Base-by-base conservation (phyloP, 2,113 vertebrate species). In the Actenoides lindsayi region DNA sequence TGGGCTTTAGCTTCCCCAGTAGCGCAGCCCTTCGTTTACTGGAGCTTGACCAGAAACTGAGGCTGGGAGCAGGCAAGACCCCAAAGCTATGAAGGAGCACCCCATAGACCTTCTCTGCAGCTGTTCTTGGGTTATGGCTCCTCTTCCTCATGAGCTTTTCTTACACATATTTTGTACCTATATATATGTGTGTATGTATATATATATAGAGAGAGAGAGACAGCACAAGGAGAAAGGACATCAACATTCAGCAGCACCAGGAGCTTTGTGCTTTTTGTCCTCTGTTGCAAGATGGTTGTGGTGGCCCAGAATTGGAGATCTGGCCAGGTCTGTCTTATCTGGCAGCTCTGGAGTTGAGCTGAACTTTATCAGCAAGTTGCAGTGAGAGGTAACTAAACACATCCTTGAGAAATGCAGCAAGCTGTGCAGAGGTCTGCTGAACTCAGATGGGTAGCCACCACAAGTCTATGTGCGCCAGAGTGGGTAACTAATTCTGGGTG, bases 361-460 rank as follows among this genome's bases (percentile, higher is more conserved):
- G n/a, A 74, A 93, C 57, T 12, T 35, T 33, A 16, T 41, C 62
- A 67, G 28, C 13, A 28, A 79, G 16, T 11, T 24, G 50, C 27
- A 30, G 28, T 16, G 30, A 12, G 23, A 12, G n/a, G 24, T 60
- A 42, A 78, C 24, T 65, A 44, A 50, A 50, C 21, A 2, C 21
- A 63, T 2, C 51, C 41, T 16, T 42, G 15, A 51, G 65, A 67
- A 71, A 64, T 0, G 4, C 48, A 71, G 48, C 0, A 0, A 77
- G 48, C 24, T 35, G 41, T 17, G 6, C 15, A 8, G 41, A 63
- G n/a, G 31, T 25, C 50, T 65, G 17, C 39, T 46, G 53, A 50
- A 50, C 54, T 59, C 13, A 2, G 70, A 28, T 10, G 15, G 20
- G 57, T 71, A 51, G 25, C 50, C 67, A 86, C 54, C 23, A 11